phyloP scores from a whole-genome alignment of 2,113 vertebrate species.

The Hypomesus transpacificus region DNA sequence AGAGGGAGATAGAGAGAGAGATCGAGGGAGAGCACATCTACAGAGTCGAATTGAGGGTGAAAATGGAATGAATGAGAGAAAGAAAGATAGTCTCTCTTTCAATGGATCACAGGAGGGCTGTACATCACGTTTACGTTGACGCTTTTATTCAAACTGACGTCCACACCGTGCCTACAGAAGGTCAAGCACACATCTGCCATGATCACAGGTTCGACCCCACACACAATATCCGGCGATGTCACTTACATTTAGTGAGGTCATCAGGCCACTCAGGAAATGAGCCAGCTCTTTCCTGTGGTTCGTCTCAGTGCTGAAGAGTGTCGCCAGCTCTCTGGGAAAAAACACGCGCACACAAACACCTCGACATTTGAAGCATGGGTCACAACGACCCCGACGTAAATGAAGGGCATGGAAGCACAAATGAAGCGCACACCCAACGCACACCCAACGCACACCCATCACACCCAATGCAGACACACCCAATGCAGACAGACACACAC shows the following conservation, averaged over 20 bases:
- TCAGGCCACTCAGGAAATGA: slow-evolving; percentile 60
- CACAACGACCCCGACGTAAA: slow-evolving; percentile 2
- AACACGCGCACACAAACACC: background rate
- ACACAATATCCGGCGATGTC: background rate
- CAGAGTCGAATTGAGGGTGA: background rate
- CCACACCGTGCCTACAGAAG: too few species aligned
- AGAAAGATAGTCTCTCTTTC: background rate
- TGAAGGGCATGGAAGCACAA: too few species aligned
- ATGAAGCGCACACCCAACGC: background rate
- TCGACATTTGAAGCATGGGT: background rate
- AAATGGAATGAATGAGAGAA: slow-evolving; percentile 14
- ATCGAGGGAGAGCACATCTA: background rate
- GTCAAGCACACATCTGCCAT: too few species aligned
- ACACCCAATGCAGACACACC: slow-evolving; percentile 21
- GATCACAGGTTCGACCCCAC: too few species aligned
- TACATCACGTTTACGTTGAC: too few species aligned
- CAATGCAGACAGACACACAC: background rate
- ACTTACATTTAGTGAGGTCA: slow-evolving; percentile 61
- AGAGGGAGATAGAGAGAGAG: background rate
- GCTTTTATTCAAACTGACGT: too few species aligned
- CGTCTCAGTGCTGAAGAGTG: slow-evolving; percentile 68
- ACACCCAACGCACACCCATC: too few species aligned
- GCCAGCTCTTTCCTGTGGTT: slow-evolving; percentile 65
- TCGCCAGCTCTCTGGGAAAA: slow-evolving; percentile 74
- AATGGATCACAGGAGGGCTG: too few species aligned